Percentiles rank a stretch among this genome's conserved stretches.
phyloP scores from a whole-genome alignment of 2,888 invertebrate genomes.

The Zhengitettix transpicula region DNA sequence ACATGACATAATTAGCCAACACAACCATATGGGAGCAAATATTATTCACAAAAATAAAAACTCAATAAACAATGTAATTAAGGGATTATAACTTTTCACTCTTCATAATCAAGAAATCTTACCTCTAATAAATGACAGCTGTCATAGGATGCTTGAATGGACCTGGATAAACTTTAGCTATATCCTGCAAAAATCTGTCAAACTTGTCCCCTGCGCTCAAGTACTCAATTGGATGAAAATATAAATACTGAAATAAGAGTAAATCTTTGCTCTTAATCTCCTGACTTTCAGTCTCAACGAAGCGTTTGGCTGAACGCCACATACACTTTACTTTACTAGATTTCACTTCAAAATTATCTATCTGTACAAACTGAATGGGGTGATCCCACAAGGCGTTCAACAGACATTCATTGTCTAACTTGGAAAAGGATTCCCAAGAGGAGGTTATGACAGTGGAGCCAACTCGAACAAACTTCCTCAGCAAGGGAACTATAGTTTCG shows the following conservation, averaged over 20 bases:
- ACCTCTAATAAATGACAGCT: slow-evolving; percentile 7
- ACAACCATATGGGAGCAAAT: too few species aligned
- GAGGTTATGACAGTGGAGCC: slow-evolving; percentile 2
- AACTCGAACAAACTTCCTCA: slow-evolving; percentile 4
- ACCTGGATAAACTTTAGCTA: slow-evolving; percentile 8
- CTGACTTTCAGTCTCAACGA: slow-evolving; percentile 1
- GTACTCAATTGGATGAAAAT: slow-evolving; percentile 8
- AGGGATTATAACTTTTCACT: too few species aligned
- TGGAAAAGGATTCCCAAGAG: slow-evolving; percentile 4
- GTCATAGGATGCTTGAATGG: slow-evolving; percentile 7
- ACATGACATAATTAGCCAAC: too few species aligned
- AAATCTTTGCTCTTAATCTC: slow-evolving; percentile 4
- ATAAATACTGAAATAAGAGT: slow-evolving; percentile 7
- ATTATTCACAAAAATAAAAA: too few species aligned
- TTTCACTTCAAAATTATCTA: background rate
- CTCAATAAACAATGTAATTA: too few species aligned
- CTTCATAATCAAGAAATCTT: background rate
- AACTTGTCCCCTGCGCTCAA: slow-evolving; percentile 7
- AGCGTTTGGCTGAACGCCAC: slow-evolving; percentile 2
- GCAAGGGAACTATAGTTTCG: slow-evolving; percentile 1
- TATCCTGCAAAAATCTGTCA: slow-evolving; percentile 7
- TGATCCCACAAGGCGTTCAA: slow-evolving; percentile 1
- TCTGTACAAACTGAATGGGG: slow-evolving; percentile 4
- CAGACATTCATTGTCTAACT: slow-evolving; percentile 2
- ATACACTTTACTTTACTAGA: slow-evolving; percentile 2